Conservation (phyloP, 2,888 invertebrate species). For the Lasioglossum leucozonium region DNA sequence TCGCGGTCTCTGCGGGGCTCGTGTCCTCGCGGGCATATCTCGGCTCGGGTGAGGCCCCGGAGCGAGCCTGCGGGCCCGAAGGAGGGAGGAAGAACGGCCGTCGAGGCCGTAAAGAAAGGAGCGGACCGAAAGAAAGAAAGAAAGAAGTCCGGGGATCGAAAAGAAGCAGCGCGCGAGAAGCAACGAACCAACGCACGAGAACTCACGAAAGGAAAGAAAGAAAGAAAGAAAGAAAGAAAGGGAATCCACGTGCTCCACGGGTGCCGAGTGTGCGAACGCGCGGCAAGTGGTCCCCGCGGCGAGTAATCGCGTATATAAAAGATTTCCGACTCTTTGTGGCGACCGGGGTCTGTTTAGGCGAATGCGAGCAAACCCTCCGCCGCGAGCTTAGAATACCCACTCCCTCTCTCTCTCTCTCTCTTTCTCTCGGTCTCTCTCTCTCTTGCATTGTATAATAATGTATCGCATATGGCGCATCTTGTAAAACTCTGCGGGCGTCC, state of each 20-base stretch:
- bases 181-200: background rate
- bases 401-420: background rate
- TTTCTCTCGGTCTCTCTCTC: background rate
- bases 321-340: conserved; percentile 82
- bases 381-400: conserved; percentile 62
- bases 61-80: conserved; percentile 4
- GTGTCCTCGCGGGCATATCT: conserved; percentile 48
- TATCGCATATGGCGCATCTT: conserved; percentile 83
- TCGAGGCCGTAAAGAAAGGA: background rate
- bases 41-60: background rate
- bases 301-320: conserved; percentile 75
- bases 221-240: conserved; percentile 16
- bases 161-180: conserved; percentile 24
- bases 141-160: conserved; percentile 18
- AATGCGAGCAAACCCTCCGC: conserved; percentile 48
- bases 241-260: conserved; percentile 72
- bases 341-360: conserved; percentile 59
- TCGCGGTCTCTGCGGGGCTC: conserved; percentile 42
- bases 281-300: conserved; percentile 80
- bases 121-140: conserved; percentile 7
- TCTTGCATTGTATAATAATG: conserved; percentile 82
- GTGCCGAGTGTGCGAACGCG: conserved; percentile 82
- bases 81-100: conserved; percentile 31
- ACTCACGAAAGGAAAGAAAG: conserved; percentile 18
- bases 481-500: conserved; percentile 84